Conservation (phyloP, 2,888 invertebrate genomes). For the Hoplodrina blanda region DNA sequence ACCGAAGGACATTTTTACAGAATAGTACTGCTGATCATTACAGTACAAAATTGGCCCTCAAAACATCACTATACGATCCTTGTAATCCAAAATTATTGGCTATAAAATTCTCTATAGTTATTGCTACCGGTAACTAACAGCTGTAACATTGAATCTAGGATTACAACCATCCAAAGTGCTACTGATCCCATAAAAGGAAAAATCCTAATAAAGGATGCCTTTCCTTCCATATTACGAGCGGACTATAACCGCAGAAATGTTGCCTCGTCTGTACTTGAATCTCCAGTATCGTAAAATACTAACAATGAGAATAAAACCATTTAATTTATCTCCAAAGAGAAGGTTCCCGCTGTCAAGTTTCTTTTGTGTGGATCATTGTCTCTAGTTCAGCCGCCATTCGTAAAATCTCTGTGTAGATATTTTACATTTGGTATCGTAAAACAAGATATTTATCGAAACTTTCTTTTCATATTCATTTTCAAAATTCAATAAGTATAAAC, state of each 20-base stretch:
- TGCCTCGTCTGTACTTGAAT: conserved; percentile 47
- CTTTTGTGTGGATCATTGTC: conserved; percentile 66
- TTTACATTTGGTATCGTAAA: conserved; percentile 68
- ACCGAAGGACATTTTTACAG: no score
- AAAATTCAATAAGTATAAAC: conserved; percentile 60
- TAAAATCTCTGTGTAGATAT: conserved; percentile 61
- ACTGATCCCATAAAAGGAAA: conserved; percentile 52
- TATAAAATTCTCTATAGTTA: conserved; percentile 9
- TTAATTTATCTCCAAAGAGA: conserved; percentile 71
- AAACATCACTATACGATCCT: not conserved
- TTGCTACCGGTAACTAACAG: conserved; percentile 3
- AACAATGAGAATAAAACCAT: conserved; percentile 75
- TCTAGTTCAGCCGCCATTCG: conserved; percentile 59
- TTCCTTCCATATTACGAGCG: conserved; percentile 41
- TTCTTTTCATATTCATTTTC: conserved; percentile 62
- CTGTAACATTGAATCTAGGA: conserved; percentile 20
- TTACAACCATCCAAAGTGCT: conserved; percentile 31
- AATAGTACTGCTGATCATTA: no score
- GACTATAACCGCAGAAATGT: conserved; percentile 51
- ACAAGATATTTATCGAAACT: conserved; percentile 66
- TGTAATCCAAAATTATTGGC: conserved; percentile 3
- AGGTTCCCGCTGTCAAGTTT: conserved; percentile 62
- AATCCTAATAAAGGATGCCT: conserved; percentile 43
- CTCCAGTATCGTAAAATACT: conserved; percentile 73
- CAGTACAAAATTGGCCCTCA: not conserved